Evolutionary conservation across 1,140 invertebrate genomes (phyloP), one percentile per base, ranked within the genome.

Genomic region (Metaphire vulgaris): DNA sequence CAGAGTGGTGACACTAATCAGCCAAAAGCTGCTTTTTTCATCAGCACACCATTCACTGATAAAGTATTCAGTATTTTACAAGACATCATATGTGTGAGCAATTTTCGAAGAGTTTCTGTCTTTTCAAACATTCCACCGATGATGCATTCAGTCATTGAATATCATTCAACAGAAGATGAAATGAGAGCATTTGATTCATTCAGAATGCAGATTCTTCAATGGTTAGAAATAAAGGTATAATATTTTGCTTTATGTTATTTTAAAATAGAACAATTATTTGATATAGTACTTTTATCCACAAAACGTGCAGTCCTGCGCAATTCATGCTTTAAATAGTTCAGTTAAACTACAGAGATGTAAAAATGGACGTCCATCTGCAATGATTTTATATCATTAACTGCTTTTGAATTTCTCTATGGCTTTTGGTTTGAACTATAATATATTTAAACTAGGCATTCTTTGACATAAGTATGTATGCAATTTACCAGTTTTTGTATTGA

Each of bases 21-120:
- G 65, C 82, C 82, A 77, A 90, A 90, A 81, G 89, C 86, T 75
- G 88, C 90, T 1, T 91, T 90, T 77, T 87, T 90, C 78, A 85
- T 88, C 6, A 87, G 87, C 33, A 86, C 86, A 12, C 84, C 88
- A 78, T 80, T 89, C 32, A 83, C 85, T 33, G 86, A 82, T 29
- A 87, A 83, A 1, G 88, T 88, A 29, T 80, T 86, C 2, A 84
- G 85, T 66, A 88, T 88, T 12, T 81, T 89, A 65, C 80, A 84
- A 76, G 87, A 89, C 74, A 87, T 89, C 28, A 87, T 90, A 68
- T 83, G 82, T 14, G 85, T 86, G 72, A 89, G 89, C 81, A 83
- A 86, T 68, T 89, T 90, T 69, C 86, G 88, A 41, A 89, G 90
- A 81, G 89, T 89, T 69, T 86, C 89, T 31, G 81, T 90, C 1